Conservation (phyloP, 1,140 invertebrate species). For the Bombus confusus region DNA sequence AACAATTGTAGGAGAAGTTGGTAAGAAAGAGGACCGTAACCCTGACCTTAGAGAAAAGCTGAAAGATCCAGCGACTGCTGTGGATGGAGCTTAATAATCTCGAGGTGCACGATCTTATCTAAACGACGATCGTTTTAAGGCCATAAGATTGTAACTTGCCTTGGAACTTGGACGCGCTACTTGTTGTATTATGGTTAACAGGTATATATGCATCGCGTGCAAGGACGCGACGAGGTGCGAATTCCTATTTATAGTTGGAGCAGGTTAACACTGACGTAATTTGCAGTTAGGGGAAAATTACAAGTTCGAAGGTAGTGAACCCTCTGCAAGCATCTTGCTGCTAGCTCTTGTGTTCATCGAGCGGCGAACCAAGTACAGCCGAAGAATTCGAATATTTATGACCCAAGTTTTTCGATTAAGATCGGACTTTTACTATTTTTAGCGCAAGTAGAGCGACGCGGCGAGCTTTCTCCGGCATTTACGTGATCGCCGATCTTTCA, state of each 20-base stretch:
- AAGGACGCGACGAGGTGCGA: constrained; percentile 57
- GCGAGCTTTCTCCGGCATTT: not conserved
- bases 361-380: not conserved
- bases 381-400: not conserved
- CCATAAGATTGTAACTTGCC: constrained; percentile 73
- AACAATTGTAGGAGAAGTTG: no score
- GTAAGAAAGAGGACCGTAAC: not conserved
- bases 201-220: constrained; percentile 44
- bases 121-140: constrained; percentile 54
- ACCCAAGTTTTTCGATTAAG: not conserved
- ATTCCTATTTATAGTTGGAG: not conserved
- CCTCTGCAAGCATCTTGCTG: not conserved
- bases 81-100: no score
- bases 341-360: not conserved
- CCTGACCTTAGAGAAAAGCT: not conserved
- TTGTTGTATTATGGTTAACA: constrained; percentile 25
- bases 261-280: not conserved
- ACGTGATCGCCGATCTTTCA: not conserved
- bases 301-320: not conserved
- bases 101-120: not conserved
- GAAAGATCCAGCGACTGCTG: not conserved
- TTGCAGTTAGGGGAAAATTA: not conserved
- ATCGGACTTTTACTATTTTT: not conserved
- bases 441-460: not conserved
- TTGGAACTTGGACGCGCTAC: constrained; percentile 60